Percentiles rank a stretch among this genome's conserved stretches.
phyloP scores from a whole-genome alignment of 2,113 vertebrate genomes.

The Elaphurus davidianus region DNA sequence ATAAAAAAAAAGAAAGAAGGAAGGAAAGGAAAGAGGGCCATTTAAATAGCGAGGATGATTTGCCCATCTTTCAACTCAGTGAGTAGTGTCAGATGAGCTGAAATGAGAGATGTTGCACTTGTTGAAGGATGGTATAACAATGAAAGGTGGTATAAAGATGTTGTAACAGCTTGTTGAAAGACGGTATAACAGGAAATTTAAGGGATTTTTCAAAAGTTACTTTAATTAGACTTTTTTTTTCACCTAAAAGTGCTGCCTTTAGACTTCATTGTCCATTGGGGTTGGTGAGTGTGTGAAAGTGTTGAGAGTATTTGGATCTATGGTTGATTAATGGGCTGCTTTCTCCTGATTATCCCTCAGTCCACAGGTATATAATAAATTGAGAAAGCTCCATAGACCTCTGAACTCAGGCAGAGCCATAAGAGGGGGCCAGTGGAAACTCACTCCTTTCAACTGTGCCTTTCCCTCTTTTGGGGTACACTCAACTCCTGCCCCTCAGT shows the following conservation, averaged over 20 bases:
- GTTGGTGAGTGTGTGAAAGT: not conserved
- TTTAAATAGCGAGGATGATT: not conserved
- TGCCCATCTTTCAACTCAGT: not conserved
- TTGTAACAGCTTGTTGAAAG: not conserved
- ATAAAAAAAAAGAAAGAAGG: not conserved
- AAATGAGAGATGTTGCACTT: not conserved
- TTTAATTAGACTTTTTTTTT: not conserved
- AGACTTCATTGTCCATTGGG: not conserved
- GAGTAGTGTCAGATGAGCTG: not conserved
- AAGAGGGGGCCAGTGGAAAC: not conserved
- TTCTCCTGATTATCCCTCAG: not conserved
- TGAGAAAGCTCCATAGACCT: not conserved
- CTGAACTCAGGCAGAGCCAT: not conserved
- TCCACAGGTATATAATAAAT: not conserved
- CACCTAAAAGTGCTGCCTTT: not conserved
- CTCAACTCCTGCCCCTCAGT: not conserved
- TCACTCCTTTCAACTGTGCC: not conserved
- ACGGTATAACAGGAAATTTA: not conserved
- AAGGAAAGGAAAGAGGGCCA: not conserved
- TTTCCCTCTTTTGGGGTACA: not conserved
- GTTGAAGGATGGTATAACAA: not conserved
- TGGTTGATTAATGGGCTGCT: not conserved
- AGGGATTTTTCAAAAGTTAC: not conserved
- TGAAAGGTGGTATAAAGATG: not conserved
- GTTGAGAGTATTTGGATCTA: not conserved